Conservation (phyloP, 2,113 vertebrate species). For the Callipepla squamata region DNA sequence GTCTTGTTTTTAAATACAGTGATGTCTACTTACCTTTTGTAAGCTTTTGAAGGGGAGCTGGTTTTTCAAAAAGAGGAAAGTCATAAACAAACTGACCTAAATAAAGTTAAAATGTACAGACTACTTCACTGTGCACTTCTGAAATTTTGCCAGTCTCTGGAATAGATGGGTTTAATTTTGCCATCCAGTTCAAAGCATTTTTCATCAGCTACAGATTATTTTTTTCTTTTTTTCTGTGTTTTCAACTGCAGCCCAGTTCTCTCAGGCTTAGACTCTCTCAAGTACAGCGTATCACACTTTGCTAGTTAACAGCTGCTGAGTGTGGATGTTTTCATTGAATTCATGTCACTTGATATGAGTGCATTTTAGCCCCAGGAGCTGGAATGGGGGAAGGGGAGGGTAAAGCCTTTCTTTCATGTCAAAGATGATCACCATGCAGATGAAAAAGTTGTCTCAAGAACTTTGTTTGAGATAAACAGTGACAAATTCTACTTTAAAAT, state of each 20-base stretch:
- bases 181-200: not conserved
- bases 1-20: not conserved
- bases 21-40: not conserved
- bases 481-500: not conserved
- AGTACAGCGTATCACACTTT: not conserved
- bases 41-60: not conserved
- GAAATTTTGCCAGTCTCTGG: not conserved
- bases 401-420: not conserved
- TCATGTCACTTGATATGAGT: not conserved
- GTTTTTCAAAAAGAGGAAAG: not conserved
- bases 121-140: not conserved
- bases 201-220: constrained; percentile 2
- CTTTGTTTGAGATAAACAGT: not conserved
- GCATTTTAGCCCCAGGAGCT: not conserved
- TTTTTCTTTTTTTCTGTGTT: not conserved
- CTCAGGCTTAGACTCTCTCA: not conserved
- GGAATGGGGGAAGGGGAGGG: too few relatives aligned
- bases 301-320: not conserved
- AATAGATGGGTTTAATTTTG: not conserved
- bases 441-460: not conserved
- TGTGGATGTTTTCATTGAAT: not conserved
- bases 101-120: not conserved
- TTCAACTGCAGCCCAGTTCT: not conserved
- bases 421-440: not conserved
- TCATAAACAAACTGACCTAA: not conserved